Base-by-base conservation (phyloP, 2,113 vertebrate species). In the Heterotis niloticus region DNA sequence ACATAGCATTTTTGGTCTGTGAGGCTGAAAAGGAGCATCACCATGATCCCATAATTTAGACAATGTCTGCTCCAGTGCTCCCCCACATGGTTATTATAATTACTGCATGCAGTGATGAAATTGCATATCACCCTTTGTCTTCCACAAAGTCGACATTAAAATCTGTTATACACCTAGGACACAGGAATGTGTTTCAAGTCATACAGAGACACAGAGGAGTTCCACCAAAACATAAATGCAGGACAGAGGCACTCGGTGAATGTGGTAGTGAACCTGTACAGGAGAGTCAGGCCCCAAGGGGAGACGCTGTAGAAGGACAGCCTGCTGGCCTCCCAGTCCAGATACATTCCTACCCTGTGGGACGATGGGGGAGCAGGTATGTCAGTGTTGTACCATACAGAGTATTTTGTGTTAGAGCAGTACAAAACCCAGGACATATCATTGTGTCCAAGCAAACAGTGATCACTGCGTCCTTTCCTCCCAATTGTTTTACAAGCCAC, bases 381-480 rank as follows among this genome's bases (percentile, higher is more conserved):
- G 0, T 67, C 78, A 0, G 73, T 87, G 1, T 86, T 88, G 79
- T 90, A 85, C 88, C 88, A 86, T 13, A 83, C 89, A 0, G 82
- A 85, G 84, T 90, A 89, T 1, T 81, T 79, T 65, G 89, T 91
- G 18, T 88, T 82, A 0, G 85, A 88, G 88, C 82, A 82, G 59
- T 4, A 62, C 13, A 62, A 3, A 20, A 14, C 20, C 59, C 59
- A 62, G 59, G 59, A 62, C 59, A 4, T 20, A 3, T 62, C 59
- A 20, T 62, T 62, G 13, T 62, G 10, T 62, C 59, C 59, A 20
- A 62, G 59, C 59, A 2, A 62, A 62, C 59, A 62, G 59, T 62
- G 3, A 4, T 67, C 24, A 17, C 66, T 17, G 24, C 2, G 14
- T 34, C 28, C 26, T 34, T 68, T 34, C 24, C 66, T 68, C 23